Evolutionary conservation across 2,113 vertebrate genomes (phyloP), one percentile per base, ranked within the genome.

Genomic region (Craseonycteris thonglongyai): DNA sequence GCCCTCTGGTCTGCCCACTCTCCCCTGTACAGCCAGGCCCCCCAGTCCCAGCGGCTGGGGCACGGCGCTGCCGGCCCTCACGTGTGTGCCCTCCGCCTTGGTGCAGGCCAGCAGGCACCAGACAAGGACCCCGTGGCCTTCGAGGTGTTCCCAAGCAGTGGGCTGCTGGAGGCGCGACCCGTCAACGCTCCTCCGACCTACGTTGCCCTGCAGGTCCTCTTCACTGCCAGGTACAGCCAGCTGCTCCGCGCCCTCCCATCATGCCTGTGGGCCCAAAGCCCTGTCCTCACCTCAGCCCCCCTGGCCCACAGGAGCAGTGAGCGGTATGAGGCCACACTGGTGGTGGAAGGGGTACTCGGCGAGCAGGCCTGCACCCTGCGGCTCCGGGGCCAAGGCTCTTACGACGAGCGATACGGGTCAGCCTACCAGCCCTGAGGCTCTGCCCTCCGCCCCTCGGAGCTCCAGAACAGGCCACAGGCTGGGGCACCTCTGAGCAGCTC

Each of bases 211-310:
- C 96, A 98, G 95, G 98, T 99, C 97, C 98, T 94, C 97, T 99
- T 99, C 97, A 99, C 98, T 30, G 98, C 99, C 35, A 98, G 99
- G 99, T 99, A 98, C 9, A 10, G 49, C 49, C 9, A 14, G 49
- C 42, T 21, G 40, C 11, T 13, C 16, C 13, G 3, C 0, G 3
- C 30, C 40, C 59, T 28, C 7, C 18, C 4, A 18, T 7, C 12
- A 4, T 6, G 33, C 68, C 88, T 74, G 7, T 0, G 11, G 80
- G 51, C 71, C 30, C 5, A 11, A 30, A 5, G 35, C 38, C 22
- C 19, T 5, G 28, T 12, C 12, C 54, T 30, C 2, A 66, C 15
- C 11, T 21, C 22, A 9, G 21, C 19, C 86, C 40, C 0, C 72
- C 0, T 5, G 38, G 40, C 63, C 42, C 11, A 1, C 76, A 99